These are phyloP conservation scores for Oriolus oriolus DNA, from an alignment of 2,113 vertebrate species.

Conservation along the genomic window DNA sequence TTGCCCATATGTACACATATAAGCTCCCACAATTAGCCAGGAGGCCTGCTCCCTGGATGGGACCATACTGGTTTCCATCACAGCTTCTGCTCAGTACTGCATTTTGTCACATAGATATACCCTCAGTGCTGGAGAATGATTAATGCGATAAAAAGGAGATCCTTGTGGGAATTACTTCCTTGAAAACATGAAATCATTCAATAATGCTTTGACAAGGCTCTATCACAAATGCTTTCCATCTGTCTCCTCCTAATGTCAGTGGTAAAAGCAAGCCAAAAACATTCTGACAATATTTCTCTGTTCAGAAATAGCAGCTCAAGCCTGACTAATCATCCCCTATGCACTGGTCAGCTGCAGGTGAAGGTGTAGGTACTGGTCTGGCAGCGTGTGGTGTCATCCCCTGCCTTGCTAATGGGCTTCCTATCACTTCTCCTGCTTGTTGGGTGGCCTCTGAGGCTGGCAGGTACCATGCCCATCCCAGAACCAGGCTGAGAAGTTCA, in stretches of 20 bases:
- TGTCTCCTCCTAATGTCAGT: not conserved
- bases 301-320: not conserved
- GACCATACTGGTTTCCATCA: not conserved
- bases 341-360: not conserved
- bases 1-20: not conserved
- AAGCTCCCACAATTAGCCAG: not conserved
- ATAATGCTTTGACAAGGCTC: not conserved
- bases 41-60: not conserved
- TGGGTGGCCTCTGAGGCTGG: not conserved
- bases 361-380: not conserved
- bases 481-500: not conserved
- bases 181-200: not conserved
- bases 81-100: not conserved
- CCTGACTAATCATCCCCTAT: rapidly evolving
- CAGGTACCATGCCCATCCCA: not conserved
- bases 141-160: not conserved
- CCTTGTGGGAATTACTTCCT: not conserved
- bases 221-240: not conserved
- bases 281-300: not conserved
- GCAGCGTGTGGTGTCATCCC: not conserved
- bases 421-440: not conserved
- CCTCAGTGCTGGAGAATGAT: not conserved
- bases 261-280: not conserved
- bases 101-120: not conserved
- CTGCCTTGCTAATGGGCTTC: not conserved